phyloP scores from a whole-genome alignment of 2,888 invertebrate genomes.

The Sipha maydis region DNA sequence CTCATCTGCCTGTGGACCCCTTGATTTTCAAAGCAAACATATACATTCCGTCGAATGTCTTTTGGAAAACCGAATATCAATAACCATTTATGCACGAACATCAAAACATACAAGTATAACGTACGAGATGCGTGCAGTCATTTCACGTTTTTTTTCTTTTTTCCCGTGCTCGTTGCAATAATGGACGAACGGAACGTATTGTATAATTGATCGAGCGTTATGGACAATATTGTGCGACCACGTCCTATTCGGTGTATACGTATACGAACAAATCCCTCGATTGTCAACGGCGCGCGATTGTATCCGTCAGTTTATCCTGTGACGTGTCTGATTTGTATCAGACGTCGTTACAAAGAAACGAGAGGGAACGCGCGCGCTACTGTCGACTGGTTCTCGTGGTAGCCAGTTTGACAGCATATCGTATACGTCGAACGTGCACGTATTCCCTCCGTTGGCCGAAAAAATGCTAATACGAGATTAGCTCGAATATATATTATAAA shows the following conservation, averaged over 20 bases:
- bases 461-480: slow-evolving; percentile 36
- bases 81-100: no score
- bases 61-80: no score
- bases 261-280: not conserved
- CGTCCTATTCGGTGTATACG: not conserved
- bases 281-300: slow-evolving; percentile 19
- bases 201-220: slow-evolving; percentile 37
- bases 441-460: not conserved
- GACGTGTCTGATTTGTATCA: slow-evolving; percentile 52
- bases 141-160: not conserved
- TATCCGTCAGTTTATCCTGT: slow-evolving; percentile 20
- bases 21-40: no score
- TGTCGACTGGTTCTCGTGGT: slow-evolving; percentile 50
- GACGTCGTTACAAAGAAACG: slow-evolving; percentile 54
- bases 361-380: slow-evolving; percentile 14
- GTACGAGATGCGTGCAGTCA: not conserved
- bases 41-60: no score
- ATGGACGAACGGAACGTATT: not conserved
- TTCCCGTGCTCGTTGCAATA: not conserved
- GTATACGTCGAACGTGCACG: not conserved
- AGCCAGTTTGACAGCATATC: slow-evolving; percentile 57
- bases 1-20: no score
- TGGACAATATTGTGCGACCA: slow-evolving; percentile 7
- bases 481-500: not conserved
- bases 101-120: not conserved